Percentiles rank a stretch among this genome's conserved stretches.
Evolutionary conservation across 2,888 invertebrate species (phyloP).

Genomic region (Coelinius sp.): DNA sequence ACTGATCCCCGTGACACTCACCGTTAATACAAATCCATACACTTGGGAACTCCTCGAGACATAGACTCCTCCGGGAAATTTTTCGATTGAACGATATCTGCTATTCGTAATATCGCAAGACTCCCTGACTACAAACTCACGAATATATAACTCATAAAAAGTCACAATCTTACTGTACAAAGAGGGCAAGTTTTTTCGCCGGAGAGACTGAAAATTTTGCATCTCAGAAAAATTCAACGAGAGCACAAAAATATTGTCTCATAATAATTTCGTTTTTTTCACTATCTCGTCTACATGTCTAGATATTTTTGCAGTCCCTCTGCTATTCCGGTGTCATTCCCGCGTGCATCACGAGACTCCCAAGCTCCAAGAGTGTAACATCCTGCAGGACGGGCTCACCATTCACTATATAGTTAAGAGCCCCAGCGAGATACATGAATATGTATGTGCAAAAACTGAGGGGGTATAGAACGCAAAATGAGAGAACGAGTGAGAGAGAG

Average conservation of each 20-base stretch:
- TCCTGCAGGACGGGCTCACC: slow-evolving; percentile 30
- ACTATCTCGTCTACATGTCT: not conserved
- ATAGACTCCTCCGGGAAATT: slow-evolving; percentile 51
- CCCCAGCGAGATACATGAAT: slow-evolving; percentile 51
- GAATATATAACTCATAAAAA: slow-evolving; percentile 25
- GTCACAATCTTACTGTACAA: slow-evolving; percentile 41
- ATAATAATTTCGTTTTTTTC: not conserved
- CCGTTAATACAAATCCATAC: not conserved
- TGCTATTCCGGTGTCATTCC: slow-evolving; percentile 3
- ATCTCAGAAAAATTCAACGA: slow-evolving; percentile 33
- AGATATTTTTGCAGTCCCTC: not conserved
- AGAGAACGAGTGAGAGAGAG: slow-evolving; percentile 12
- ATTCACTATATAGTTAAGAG: slow-evolving; percentile 4
- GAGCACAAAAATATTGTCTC: not conserved
- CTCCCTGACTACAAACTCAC: not conserved
- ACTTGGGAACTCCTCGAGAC: not conserved
- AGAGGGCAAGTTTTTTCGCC: slow-evolving; percentile 22
- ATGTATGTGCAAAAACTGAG: slow-evolving; percentile 52
- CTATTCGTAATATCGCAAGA: slow-evolving; percentile 21
- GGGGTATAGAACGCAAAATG: slow-evolving; percentile 25
- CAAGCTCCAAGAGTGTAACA: slow-evolving; percentile 23
- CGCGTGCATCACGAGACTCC: not conserved
- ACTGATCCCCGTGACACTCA: not conserved
- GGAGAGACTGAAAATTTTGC: slow-evolving; percentile 31
- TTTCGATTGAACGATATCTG: slow-evolving; percentile 50